Base-by-base conservation (phyloP, 2,888 invertebrate genomes). In the Brachylomia viminalis region DNA sequence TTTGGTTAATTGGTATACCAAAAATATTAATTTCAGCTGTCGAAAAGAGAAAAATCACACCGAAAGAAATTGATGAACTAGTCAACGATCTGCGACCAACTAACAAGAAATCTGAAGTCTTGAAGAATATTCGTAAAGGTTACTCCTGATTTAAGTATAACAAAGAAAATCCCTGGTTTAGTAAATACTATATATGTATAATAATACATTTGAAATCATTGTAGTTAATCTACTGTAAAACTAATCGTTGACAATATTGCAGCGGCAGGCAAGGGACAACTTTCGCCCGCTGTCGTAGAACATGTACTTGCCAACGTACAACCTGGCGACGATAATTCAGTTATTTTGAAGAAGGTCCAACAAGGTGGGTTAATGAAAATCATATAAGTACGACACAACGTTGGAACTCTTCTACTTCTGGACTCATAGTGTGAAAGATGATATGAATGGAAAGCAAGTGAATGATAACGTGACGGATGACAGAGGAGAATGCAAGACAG, bases 81-180 rank as follows among this genome's bases (percentile, higher is more conserved):
- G 66, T 79, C 1, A 38, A 66, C 11, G 83, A 79, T 42, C 23
- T 79, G 17, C 59, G 78, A 52, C 78, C 78, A 20, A 66, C 77
- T 30, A 66, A 66, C 47, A 15, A 54, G 15, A 79, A 83, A 30
- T 83, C 78, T 54, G 17, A 66, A 83, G 47, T 83, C 17, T 20
- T 79, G 42, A 79, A 66, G 47, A 38, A 61, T 17, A 54, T 79
- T 5, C 83, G 83, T 38, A 79, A 77, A 79, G 66, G 78, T 79
- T 82, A 58, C 11, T 30, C 23, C 30, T 23, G 11, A 70, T 77
- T 38, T 47, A n/a, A 23, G 0, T 23, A 17, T 38, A 10, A 27
- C 27, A n/a, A 33, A 13, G 2, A 27, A 20, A 71, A 33, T 70
- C 8, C 5, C 15, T 38, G 23, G 27, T 38, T 20, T 33, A 20